Conservation (phyloP, 2,797 vertebrate genomes). For the Gallirallus australis region DNA sequence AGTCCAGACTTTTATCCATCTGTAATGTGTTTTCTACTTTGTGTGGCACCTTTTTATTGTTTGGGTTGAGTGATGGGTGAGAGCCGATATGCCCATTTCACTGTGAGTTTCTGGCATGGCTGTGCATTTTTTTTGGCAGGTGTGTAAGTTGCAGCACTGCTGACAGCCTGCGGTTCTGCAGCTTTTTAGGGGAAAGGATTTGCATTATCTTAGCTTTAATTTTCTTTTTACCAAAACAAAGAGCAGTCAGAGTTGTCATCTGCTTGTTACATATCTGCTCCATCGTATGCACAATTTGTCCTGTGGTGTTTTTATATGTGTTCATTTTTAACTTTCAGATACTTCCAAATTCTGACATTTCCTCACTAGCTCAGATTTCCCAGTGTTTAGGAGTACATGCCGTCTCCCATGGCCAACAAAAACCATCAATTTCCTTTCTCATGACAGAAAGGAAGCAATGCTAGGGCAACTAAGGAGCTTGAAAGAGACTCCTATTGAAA, state of each 20-base stretch:
- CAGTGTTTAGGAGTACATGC: conserved; percentile 4
- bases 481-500: conserved; percentile 32
- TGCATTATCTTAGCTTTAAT: conserved; percentile 60
- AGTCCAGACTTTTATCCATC: neutral
- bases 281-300: neutral
- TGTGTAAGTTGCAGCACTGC: neutral
- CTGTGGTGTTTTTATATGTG: conserved; percentile 15
- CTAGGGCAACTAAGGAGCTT: conserved; percentile 22
- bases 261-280: conserved; percentile 47
- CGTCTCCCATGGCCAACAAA: conserved; percentile 63
- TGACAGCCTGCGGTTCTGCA: conserved; percentile 12
- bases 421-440: conserved; percentile 60
- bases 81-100: neutral
- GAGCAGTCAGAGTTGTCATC: conserved; percentile 56
- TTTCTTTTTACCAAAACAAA: conserved; percentile 60
- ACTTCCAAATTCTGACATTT: conserved; percentile 53
- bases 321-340: conserved; percentile 62
- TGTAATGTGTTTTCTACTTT: neutral
- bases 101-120: neutral
- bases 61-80: neutral
- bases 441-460: conserved; percentile 61
- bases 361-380: conserved; percentile 60
- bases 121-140: neutral
- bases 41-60: neutral
- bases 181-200: conserved; percentile 56